Percentiles rank a stretch among this genome's conserved stretches.
phyloP scores from a whole-genome alignment of 2,888 invertebrate species.

The Caenorhabditis sp. region DNA sequence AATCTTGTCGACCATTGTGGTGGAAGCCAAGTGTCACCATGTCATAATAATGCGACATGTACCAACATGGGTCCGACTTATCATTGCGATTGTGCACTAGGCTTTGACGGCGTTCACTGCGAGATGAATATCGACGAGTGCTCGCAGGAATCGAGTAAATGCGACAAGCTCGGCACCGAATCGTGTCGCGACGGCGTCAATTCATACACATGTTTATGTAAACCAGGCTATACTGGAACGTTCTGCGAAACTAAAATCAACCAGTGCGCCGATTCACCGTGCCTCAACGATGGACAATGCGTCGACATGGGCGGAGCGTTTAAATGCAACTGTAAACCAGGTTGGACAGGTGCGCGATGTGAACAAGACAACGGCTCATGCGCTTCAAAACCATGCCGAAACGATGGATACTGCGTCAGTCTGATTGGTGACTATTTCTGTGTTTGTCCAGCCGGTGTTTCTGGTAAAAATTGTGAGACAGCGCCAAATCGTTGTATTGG shows the following conservation, averaged over 20 bases:
- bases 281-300: conserved; percentile 80
- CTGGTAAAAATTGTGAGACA: conserved; percentile 94
- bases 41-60: conserved; percentile 70
- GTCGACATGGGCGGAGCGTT: conserved; percentile 78
- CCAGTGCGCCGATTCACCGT: conserved; percentile 85
- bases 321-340: conserved; percentile 84
- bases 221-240: conserved; percentile 85
- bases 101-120: conserved; percentile 85
- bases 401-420: conserved; percentile 90
- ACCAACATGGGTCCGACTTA: conserved; percentile 90
- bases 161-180: conserved; percentile 37
- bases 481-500: conserved; percentile 93
- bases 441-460: conserved; percentile 80
- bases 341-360: conserved; percentile 75
- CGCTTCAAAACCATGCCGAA: conserved; percentile 86
- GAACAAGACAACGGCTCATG: conserved; percentile 89
- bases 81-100: conserved; percentile 89
- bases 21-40: conserved; percentile 76
- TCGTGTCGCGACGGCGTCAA: conserved; percentile 82
- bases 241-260: conserved; percentile 79
- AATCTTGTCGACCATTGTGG: conserved; percentile 89
- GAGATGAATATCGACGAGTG: conserved; percentile 93
- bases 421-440: conserved; percentile 89
- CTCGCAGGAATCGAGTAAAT: conserved; percentile 70
- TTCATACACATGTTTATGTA: conserved; percentile 82